These are phyloP conservation scores for Camponotus fellah DNA, from an alignment of 2,888 invertebrate genomes.

Conservation along the genomic window DNA sequence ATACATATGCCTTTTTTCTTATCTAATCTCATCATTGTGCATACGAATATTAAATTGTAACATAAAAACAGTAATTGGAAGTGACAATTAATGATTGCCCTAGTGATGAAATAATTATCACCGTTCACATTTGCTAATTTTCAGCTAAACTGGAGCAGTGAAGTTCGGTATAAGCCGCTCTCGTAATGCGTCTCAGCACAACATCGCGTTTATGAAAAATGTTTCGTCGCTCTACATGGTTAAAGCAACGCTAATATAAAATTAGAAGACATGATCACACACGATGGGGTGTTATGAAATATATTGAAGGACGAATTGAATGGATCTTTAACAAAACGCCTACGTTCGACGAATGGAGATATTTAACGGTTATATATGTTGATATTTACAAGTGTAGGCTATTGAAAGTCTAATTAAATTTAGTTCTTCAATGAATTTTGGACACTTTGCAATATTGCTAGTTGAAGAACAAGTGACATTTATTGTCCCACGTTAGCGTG, in stretches of 20 bases:
- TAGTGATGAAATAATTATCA: conserved; percentile 57
- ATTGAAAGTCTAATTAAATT: conserved; percentile 70
- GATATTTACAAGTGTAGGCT: conserved; percentile 68
- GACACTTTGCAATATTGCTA: conserved; percentile 80
- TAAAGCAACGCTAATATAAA: conserved; percentile 84
- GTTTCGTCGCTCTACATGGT: conserved; percentile 84
- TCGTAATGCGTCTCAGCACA: conserved; percentile 74
- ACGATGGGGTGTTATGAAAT: conserved; percentile 70
- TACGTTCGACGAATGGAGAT: conserved; percentile 68
- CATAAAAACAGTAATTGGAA: conserved; percentile 27
- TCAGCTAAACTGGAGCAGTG: conserved; percentile 84
- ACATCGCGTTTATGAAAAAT: conserved; percentile 76
- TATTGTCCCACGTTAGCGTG: conserved; percentile 83
- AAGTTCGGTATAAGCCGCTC: conserved; percentile 79
- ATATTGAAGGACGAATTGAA: conserved; percentile 73
- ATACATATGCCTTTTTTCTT: conserved; percentile 23
- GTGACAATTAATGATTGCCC: conserved; percentile 7
- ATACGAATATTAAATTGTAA: conserved; percentile 26
- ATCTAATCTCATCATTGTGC: background rate
- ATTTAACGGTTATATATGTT: conserved; percentile 69
- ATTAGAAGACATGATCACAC: conserved; percentile 75
- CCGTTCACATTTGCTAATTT: conserved; percentile 75
- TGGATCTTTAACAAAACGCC: conserved; percentile 70
- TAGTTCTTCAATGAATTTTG: conserved; percentile 77
- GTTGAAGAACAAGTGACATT: conserved; percentile 76